phyloP scores from a whole-genome alignment of 2,888 invertebrate genomes.

The Amphiduros pacificus region DNA sequence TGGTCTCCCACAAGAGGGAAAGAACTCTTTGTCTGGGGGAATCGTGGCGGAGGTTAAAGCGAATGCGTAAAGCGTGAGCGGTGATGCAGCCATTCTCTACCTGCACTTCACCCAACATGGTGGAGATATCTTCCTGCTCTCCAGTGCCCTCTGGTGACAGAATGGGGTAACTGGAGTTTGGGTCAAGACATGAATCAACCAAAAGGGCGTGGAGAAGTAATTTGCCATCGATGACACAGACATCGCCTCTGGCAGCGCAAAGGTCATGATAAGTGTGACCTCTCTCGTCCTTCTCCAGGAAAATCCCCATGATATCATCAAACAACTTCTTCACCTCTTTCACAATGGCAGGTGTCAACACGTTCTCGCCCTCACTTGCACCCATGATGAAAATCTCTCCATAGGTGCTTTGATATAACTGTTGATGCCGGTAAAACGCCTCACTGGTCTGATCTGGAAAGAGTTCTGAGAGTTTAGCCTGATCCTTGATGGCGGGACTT shows the following conservation, averaged over 20 bases:
- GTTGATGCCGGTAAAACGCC: slow-evolving; percentile 21
- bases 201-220: slow-evolving; percentile 17
- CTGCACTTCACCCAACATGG: background rate
- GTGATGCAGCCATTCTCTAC: slow-evolving; percentile 5
- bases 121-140: slow-evolving; percentile 2
- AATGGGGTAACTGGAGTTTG: slow-evolving; percentile 3
- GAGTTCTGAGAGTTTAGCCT: slow-evolving; percentile 13
- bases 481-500: slow-evolving; percentile 37
- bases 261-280: slow-evolving; percentile 25
- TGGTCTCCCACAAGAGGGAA: slow-evolving; percentile 25
- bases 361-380: background rate
- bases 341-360: background rate
- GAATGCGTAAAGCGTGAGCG: slow-evolving; percentile 8
- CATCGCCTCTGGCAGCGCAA: slow-evolving; percentile 30
- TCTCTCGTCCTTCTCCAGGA: slow-evolving; percentile 10
- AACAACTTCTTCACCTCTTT: slow-evolving; percentile 15
- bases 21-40: slow-evolving; percentile 9
- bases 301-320: slow-evolving; percentile 5
- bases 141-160: background rate
- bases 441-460: slow-evolving; percentile 20
- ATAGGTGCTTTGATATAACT: slow-evolving; percentile 7
- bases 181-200: slow-evolving; percentile 12
- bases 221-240: slow-evolving; percentile 34
- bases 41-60: slow-evolving; percentile 24
- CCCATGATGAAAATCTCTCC: slow-evolving; percentile 21